phyloP scores from a whole-genome alignment of 2,888 invertebrate species.

The Pyralis farinalis region DNA sequence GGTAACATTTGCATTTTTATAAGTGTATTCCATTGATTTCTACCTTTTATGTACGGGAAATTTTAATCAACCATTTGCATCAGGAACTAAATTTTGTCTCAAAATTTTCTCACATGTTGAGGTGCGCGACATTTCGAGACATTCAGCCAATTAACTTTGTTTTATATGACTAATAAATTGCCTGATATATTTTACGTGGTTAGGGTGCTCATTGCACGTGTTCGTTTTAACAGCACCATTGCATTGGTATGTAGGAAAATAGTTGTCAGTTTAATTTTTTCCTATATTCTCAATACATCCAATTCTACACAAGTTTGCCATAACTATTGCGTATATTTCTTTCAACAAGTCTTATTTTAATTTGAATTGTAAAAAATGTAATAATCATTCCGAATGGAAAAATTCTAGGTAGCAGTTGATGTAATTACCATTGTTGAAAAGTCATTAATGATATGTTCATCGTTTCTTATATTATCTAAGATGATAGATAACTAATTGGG shows the following conservation, averaged over 20 bases:
- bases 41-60: too few species aligned
- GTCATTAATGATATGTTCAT: constrained; percentile 12
- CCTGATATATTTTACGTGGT: constrained; percentile 4
- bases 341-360: too few species aligned
- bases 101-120: too few species aligned
- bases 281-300: not conserved
- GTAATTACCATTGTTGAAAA: constrained; percentile 1
- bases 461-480: constrained; percentile 7
- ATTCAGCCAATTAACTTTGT: too few species aligned
- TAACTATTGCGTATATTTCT: not conserved
- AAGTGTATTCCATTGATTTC: too few species aligned
- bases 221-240: constrained; percentile 15
- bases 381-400: constrained; percentile 4
- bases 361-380: not conserved
- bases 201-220: constrained; percentile 10
- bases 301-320: not conserved
- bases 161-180: too few species aligned
- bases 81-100: too few species aligned
- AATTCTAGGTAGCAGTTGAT: not conserved
- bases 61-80: too few species aligned
- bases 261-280: constrained; percentile 1
- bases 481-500: constrained; percentile 1
- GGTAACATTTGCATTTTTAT: too few species aligned
- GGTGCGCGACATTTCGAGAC: too few species aligned
- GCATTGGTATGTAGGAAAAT: constrained; percentile 12